A percentile compares a stretch with the other conserved stretches of the same genome.
Conservation (phyloP, 2,113 vertebrate genomes). For the Dicaeum eximium region DNA sequence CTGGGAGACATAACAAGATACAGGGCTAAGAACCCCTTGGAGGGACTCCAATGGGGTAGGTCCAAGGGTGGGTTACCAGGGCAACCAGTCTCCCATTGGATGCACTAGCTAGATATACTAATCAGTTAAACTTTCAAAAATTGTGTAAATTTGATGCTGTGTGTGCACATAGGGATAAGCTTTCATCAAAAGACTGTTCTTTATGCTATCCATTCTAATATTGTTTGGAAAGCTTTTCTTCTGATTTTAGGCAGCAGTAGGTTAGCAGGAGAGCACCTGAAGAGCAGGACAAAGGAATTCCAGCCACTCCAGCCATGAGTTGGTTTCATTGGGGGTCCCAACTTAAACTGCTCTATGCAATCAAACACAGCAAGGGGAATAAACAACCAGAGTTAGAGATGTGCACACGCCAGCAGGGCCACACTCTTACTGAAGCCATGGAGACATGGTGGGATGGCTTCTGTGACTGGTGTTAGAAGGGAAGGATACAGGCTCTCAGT, state of each 20-base stretch:
- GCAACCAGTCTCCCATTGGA: background rate
- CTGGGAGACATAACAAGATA: background rate
- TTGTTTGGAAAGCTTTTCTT: background rate
- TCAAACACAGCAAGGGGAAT: accelerated
- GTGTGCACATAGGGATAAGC: background rate
- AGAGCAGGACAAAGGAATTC: background rate
- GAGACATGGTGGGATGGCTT: background rate
- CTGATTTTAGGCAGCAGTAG: background rate
- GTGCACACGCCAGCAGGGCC: background rate
- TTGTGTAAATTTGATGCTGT: background rate
- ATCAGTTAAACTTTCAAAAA: background rate
- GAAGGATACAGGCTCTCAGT: background rate
- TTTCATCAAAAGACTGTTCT: background rate
- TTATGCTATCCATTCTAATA: background rate
- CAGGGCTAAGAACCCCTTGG: background rate
- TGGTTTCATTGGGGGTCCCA: background rate
- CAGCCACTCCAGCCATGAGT: background rate
- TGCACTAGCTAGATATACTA: background rate
- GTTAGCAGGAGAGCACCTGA: background rate
- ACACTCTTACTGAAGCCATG: background rate
- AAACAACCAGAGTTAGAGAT: background rate
- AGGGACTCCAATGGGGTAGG: background rate
- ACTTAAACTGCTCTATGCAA: background rate
- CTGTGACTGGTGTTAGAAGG: background rate
- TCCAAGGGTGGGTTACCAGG: background rate